phyloP scores from a whole-genome alignment of 2,797 vertebrate species.

The Gouania willdenowi region DNA sequence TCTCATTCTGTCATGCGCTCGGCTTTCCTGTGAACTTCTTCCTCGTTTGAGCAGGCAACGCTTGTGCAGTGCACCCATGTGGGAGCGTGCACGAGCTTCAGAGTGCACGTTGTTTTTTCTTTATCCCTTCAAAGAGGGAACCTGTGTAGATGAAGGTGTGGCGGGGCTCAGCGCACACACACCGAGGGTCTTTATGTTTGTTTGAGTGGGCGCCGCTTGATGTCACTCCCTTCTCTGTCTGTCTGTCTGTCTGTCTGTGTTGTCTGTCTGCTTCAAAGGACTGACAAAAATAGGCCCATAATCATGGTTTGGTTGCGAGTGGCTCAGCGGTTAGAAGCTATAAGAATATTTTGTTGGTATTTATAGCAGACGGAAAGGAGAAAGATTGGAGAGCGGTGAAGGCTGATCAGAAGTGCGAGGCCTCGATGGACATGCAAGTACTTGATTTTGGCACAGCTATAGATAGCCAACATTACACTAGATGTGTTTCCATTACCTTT shows the following conservation, averaged over 20 bases:
- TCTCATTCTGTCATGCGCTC: conserved; percentile 67
- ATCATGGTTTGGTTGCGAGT: conserved; percentile 73
- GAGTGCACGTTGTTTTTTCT: conserved; percentile 14
- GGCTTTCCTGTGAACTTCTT: conserved; percentile 45
- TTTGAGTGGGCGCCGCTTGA: conserved; percentile 30
- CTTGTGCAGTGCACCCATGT: conserved; percentile 19
- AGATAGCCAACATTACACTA: no score
- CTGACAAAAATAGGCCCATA: conserved; percentile 76
- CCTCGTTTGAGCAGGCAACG: conserved; percentile 38
- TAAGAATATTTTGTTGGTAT: conserved; percentile 72
- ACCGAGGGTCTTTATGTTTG: conserved; percentile 14
- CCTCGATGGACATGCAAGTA: no score
- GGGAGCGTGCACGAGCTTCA: conserved; percentile 28
- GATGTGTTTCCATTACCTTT: no score
- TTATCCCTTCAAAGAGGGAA: conserved; percentile 36
- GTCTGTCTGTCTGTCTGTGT: conserved; percentile 2
- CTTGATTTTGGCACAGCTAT: no score
- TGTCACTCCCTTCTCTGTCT: conserved; percentile 24
- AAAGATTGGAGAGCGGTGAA: conserved; percentile 30
- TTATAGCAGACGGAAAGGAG: conserved; percentile 61
- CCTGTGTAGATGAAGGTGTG: conserved; percentile 34
- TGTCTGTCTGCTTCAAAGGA: conserved; percentile 72
- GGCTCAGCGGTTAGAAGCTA: conserved; percentile 69
- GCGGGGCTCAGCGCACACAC: background rate
- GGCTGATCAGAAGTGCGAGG: conserved; percentile 49